Base-by-base conservation (phyloP, 2,888 invertebrate species). In the Chirona hameri region DNA sequence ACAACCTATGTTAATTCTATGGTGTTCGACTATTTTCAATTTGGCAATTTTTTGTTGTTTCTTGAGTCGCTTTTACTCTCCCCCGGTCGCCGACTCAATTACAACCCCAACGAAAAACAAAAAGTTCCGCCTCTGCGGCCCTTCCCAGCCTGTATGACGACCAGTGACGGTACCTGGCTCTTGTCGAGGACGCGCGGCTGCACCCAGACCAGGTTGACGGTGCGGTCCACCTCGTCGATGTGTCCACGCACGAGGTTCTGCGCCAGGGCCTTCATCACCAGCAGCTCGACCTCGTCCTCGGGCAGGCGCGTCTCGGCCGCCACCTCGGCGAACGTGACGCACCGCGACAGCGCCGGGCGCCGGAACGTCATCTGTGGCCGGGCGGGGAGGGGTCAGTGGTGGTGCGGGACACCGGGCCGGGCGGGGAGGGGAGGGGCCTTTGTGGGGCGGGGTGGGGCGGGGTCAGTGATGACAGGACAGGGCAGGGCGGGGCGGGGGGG, bases 201-300 rank as follows among this genome's bases (percentile, higher is more conserved):
- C 15, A 95, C 94, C 95, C 95, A 95, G 18, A 93, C 93, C 91
- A 95, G 92, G 87, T 93, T 92, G 1, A 95, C 93, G 82, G 91
- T 92, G 84, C 88, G 87, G 57, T 90, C 89, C 31, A 91, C 89
- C 90, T 98, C 96, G 90, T 99, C 98, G 85, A 99, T 98, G 84
- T 94, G 94, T 0, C 98, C 99, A 83, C 94, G 93, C 9, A 99
- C 95, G 27, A 99, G 91, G 39, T 95, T 96, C 87, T 98, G 94
- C 0, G 98, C 96, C 48, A 99, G 88, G 0, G 99, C 99, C 89
- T 97, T 98, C 99, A 99, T 99, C 0, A 99, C 96, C 79, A 99
- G 90, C 84, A 97, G 90, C 88, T 99, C 99, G 31, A 99, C 96
- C 82, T 85, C 84, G 24, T 83, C 82, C n/a, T 82, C 83, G 31